A percentile compares a stretch with the other conserved stretches of the same genome.
Evolutionary conservation across 2,888 invertebrate genomes (phyloP).

Genomic region (Lumbricus terrestris): DNA sequence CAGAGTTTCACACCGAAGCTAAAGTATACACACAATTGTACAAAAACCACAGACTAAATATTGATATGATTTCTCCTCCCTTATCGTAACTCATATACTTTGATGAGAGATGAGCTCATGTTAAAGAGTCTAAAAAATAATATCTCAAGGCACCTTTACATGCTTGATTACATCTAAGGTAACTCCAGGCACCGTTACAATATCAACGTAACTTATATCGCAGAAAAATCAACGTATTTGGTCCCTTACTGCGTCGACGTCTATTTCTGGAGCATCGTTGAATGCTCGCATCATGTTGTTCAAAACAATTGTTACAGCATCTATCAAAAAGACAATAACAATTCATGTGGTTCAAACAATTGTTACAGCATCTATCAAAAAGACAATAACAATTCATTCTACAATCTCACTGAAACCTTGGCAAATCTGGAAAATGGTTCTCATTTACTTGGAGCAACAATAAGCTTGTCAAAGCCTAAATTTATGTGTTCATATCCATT

Average conservation of each 20-base stretch:
- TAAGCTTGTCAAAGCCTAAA: neutral
- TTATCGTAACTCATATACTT: no score
- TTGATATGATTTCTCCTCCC: no score
- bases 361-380: conserved; percentile 63
- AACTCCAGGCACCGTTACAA: neutral
- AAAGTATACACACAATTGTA: no score
- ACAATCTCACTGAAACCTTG: neutral
- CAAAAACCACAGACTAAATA: no score
- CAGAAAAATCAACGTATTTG: neutral
- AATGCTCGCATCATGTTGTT: conserved; percentile 63
- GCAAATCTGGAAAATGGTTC: neutral
- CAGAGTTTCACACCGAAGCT: no score
- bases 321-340: conserved; percentile 44
- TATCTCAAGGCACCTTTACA: no score
- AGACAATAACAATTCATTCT: neutral
- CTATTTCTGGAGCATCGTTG: conserved; percentile 47
- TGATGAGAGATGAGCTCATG: no score
- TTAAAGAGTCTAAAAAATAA: no score
- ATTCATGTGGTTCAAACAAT: conserved; percentile 64
- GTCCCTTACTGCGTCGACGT: conserved; percentile 43
- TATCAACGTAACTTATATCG: neutral
- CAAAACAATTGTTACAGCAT: conserved; percentile 65
- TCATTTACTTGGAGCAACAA: neutral
- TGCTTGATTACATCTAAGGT: neutral
- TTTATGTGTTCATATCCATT: no score